Evolutionary conservation across 2,888 invertebrate genomes (phyloP).

Genomic region (Sesamia inferens): DNA sequence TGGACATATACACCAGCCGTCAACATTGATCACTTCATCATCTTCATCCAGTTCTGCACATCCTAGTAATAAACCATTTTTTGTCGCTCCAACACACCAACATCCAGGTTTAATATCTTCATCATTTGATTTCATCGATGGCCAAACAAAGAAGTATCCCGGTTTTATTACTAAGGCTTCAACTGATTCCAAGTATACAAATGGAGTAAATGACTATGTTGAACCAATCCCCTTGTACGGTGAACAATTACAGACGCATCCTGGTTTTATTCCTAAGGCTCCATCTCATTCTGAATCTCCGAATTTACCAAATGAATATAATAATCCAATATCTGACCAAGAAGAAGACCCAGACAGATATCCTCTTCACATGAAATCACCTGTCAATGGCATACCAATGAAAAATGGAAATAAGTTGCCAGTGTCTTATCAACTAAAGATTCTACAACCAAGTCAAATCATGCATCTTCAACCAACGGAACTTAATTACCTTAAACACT

Average conservation of each 20-base stretch:
- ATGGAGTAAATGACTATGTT: background rate
- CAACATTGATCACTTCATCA: background rate
- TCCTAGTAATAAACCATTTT: background rate
- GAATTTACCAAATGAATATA: background rate
- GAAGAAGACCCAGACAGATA: background rate
- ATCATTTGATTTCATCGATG: too few species aligned
- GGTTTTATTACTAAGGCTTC: too few species aligned
- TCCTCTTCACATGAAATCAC: background rate
- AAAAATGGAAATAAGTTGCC: background rate
- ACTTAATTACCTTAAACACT: conserved; percentile 1
- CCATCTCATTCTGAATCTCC: background rate
- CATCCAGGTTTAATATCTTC: too few species aligned
- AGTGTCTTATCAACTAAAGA: background rate
- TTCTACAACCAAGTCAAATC: conserved; percentile 2
- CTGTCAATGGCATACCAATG: background rate
- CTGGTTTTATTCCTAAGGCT: conserved; percentile 5
- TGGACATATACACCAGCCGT: background rate
- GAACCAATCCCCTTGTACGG: background rate
- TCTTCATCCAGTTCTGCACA: background rate
- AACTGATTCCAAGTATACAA: background rate
- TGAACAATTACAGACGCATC: background rate
- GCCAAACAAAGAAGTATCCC: too few species aligned
- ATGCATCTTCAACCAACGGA: background rate
- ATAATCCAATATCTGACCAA: background rate
- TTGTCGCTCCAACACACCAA: too few species aligned